Base-by-base conservation (phyloP, 2,797 vertebrate genomes). In the Sylvia borin region DNA sequence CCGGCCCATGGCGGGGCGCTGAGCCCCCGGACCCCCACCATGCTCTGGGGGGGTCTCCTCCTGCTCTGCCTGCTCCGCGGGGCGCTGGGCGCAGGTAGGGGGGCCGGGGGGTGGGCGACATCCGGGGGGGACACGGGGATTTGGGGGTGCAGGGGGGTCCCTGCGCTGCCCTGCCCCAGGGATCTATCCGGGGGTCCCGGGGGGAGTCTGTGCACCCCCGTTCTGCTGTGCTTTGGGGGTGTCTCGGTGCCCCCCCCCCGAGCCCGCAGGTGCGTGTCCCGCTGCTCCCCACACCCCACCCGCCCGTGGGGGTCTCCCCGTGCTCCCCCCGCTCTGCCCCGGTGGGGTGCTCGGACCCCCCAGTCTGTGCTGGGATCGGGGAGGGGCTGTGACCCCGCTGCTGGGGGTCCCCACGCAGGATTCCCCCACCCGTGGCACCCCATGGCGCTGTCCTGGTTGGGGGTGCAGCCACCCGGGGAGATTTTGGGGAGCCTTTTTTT, bases 41-140 rank as follows among this genome's bases (percentile, higher is more conserved):
- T 88, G 90, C 29, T 6, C 67, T 40, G 90, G 73, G 78, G 78
- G 79, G 67, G 42, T 27, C 31, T 92, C 26, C 61, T 84, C 74
- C 79, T 92, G 91, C 79, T 92, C 61, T 66, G 78, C 72, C 72
- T 82, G 53, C 90, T 72, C 77, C 77, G 47, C n/a, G 85, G 84
- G 73, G 90, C 36, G 48, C 85, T 77, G 61, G 78, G 79, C 54
- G n/a, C 90, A 80, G 91, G 91, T 92, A 84, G 29, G 85, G 75
- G 53, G 32, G 36, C 3, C 13, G 25, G 34, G 31, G 2, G 76
- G 26, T 19, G 13, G 40, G 50, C 3, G 50, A 53, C 16, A 27
- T 29, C 50, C 50, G 47, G 64, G 22, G 22, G 32, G 19, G 7
- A 10, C 2, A 2, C n/a, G 24, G 25, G 57, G 19, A 27, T 4